Percentiles rank a stretch among this genome's conserved stretches.
Conservation (phyloP, 2,113 vertebrate species). For the Osmerus eperlanus region DNA sequence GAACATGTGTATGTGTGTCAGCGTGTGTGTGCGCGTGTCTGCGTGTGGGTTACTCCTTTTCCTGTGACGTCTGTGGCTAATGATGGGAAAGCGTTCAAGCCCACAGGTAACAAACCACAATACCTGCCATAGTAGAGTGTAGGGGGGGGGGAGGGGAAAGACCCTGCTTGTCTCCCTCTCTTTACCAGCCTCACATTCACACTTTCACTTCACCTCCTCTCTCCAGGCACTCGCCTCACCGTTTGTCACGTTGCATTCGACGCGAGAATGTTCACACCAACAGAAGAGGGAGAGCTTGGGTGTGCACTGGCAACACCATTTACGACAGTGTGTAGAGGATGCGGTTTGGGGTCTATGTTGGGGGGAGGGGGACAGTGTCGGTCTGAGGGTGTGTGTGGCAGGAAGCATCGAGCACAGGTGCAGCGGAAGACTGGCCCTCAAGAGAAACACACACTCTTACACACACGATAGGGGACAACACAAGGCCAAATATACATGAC, state of each 20-base stretch:
- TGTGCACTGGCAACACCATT: background rate
- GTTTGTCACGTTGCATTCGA: background rate
- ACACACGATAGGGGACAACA: background rate
- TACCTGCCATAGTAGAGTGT: slow-evolving; percentile 28
- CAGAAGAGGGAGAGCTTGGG: no score
- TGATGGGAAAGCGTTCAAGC: slow-evolving; percentile 32
- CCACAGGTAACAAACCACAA: slow-evolving; percentile 49
- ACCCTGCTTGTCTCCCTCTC: slow-evolving; percentile 31
- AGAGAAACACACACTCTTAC: slow-evolving; percentile 56
- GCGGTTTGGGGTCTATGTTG: slow-evolving; percentile 49
- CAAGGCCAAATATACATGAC: slow-evolving; percentile 20
- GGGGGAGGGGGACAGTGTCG: slow-evolving; percentile 41
- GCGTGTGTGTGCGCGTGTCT: slow-evolving; percentile 12
- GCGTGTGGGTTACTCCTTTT: slow-evolving; percentile 10
- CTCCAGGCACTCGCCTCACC: background rate
- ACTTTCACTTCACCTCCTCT: slow-evolving; percentile 7
- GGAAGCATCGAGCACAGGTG: slow-evolving; percentile 75
- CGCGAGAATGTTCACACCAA: no score
- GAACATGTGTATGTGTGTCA: background rate
- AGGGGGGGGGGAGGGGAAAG: slow-evolving; percentile 66
- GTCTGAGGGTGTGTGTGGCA: slow-evolving; percentile 67
- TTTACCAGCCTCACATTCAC: background rate
- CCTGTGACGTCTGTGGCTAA: background rate
- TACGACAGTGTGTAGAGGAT: slow-evolving; percentile 61
- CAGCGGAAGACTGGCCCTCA: slow-evolving; percentile 75